phyloP scores from a whole-genome alignment of 1,140 invertebrate genomes.

The Trachymyrmex cornetzi region DNA sequence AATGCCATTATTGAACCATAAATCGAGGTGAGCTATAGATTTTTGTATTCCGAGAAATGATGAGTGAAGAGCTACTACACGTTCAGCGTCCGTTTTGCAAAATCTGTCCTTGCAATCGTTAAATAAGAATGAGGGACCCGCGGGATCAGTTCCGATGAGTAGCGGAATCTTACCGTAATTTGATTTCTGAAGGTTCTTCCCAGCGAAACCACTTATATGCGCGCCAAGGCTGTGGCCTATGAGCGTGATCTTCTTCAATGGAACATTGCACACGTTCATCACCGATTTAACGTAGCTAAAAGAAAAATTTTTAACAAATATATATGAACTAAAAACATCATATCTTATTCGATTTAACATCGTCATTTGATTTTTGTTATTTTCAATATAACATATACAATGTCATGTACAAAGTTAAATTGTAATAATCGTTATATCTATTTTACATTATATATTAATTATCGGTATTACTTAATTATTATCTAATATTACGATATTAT shows the following conservation, averaged over 20 bases:
- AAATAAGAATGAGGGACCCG: background rate
- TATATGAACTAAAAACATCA: background rate
- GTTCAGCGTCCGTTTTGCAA: slow-evolving; percentile 38
- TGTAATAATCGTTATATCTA: too few relatives aligned
- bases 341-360: background rate
- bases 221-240: slow-evolving; percentile 67
- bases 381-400: background rate
- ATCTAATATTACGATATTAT: too few relatives aligned
- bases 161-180: background rate
- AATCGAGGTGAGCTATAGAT: background rate
- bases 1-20: slow-evolving; percentile 28
- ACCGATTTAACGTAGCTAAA: slow-evolving; percentile 19
- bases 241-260: background rate
- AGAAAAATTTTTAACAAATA: slow-evolving; percentile 13
- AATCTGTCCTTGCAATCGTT: background rate
- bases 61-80: slow-evolving; percentile 42
- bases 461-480: too few relatives aligned
- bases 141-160: slow-evolving; percentile 55
- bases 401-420: too few relatives aligned
- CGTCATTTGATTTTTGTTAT: background rate
- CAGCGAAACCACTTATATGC: slow-evolving; percentile 48
- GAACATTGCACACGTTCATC: background rate
- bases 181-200: background rate
- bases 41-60: background rate
- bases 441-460: too few relatives aligned